Evolutionary conservation across 2,113 vertebrate species (phyloP), one percentile per base, ranked within the genome.

Genomic region (Platichthys stellatus): DNA sequence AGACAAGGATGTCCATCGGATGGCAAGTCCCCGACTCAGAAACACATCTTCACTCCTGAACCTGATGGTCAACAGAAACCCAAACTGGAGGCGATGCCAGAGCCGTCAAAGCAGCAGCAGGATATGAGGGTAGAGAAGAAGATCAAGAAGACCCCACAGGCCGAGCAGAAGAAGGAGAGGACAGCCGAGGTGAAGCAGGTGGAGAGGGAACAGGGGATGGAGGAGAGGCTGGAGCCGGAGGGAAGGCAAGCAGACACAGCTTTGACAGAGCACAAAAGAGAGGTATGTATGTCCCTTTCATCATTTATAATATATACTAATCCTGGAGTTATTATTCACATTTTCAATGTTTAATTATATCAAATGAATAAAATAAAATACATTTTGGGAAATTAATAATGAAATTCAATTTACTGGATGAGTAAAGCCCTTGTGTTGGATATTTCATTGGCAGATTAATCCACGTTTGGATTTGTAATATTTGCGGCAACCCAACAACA

Each of bases 141-240:
- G 35, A 73, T 18, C 40, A 58, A 17, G 56, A 75, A 47, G 53
- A 56, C 10, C 28, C 51, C 69, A 1, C 40, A 40, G 65, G 35
- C 35, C 0, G 2, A 87, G 71, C 3, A 40, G 68, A 45, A 45
- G 69, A 45, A 11, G 35, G 61, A 61, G 0, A 0, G 81, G 59
- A 47, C 0, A 7, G 62, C 57, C 80, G 57, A 31, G 45, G 45
- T 45, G 51, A 56, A 49, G 15, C 0, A 85, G 71, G 21, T 9
- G 54, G 47, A 76, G 72, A 17, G 35, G 35, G 60, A 65, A 24
- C 51, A 92, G 67, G 84, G 82, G 17, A 54, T 59, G 43, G 88
- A 85, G 74, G 56, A 49, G 77, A 66, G 69, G 77, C 89, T 76
- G 60, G 92, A 94, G 10, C 75, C 93, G 0, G 88, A 92, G 23